These are phyloP conservation scores for Petrocephalus microphthalmus DNA, from an alignment of 2,113 vertebrate species.

Conservation along the genomic window DNA sequence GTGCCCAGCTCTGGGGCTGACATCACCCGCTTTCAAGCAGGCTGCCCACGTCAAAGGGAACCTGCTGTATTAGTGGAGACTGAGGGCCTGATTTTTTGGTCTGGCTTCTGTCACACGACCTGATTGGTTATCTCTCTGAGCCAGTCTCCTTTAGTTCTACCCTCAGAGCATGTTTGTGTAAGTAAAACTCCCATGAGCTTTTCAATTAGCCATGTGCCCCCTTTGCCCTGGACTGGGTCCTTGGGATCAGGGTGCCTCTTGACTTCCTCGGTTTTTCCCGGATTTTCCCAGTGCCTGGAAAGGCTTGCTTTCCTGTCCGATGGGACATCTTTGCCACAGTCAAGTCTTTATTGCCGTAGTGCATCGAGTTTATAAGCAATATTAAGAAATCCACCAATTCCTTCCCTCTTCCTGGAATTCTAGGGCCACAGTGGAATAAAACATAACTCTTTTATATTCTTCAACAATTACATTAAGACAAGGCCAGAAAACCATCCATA, in stretches of 20 bases:
- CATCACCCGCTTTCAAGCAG: neutral
- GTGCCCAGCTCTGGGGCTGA: neutral
- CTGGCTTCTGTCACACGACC: no score
- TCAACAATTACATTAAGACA: neutral
- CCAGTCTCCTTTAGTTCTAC: no score
- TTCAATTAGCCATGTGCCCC: neutral
- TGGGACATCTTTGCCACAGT: neutral
- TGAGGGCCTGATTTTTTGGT: neutral
- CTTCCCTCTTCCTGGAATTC: neutral
- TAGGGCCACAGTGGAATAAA: neutral
- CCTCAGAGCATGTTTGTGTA: no score
- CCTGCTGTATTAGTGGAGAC: neutral
- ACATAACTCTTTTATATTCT: neutral
- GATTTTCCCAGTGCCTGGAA: neutral
- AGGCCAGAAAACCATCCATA: neutral
- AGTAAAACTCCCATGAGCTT: neutral
- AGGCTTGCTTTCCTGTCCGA: conserved; percentile 3
- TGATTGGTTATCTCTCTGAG: no score
- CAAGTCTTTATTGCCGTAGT: neutral
- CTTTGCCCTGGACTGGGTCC: neutral
- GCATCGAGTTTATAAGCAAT: neutral
- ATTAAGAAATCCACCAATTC: neutral
- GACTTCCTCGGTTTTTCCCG: neutral
- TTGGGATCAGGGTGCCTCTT: neutral
- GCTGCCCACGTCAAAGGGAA: neutral